These are phyloP conservation scores for Antechinus flavipes DNA, from an alignment of 2,113 vertebrate species.

Conservation along the genomic window DNA sequence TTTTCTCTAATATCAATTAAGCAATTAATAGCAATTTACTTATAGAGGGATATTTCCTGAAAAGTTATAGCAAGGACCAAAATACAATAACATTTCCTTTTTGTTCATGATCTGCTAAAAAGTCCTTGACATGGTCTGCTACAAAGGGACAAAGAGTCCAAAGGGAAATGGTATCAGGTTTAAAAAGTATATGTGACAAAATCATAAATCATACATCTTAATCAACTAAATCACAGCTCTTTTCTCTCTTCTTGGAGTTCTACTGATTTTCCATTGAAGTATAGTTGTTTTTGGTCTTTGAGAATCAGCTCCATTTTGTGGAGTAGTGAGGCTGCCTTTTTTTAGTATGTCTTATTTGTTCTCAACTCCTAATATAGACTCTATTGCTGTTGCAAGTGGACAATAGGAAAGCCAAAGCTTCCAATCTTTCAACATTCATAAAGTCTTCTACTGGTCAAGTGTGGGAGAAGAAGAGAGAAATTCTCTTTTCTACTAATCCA, in stretches of 20 bases:
- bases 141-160: background rate
- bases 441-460: background rate
- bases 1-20: background rate
- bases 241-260: background rate
- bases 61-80: background rate
- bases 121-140: background rate
- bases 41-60: background rate
- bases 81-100: too few species aligned
- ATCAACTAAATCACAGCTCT: background rate
- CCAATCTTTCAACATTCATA: background rate
- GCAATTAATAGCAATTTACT: background rate
- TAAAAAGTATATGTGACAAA: background rate
- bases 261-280: background rate
- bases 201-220: background rate
- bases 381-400: background rate
- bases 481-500: background rate
- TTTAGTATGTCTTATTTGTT: background rate
- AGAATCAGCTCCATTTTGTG: too few species aligned
- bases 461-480: background rate
- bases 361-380: background rate
- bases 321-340: too few species aligned
- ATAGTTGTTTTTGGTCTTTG: background rate
- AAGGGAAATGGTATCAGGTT: background rate
- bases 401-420: background rate
- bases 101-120: background rate